Conservation (phyloP, 2,113 vertebrate species). For the Parotia lawesii region DNA sequence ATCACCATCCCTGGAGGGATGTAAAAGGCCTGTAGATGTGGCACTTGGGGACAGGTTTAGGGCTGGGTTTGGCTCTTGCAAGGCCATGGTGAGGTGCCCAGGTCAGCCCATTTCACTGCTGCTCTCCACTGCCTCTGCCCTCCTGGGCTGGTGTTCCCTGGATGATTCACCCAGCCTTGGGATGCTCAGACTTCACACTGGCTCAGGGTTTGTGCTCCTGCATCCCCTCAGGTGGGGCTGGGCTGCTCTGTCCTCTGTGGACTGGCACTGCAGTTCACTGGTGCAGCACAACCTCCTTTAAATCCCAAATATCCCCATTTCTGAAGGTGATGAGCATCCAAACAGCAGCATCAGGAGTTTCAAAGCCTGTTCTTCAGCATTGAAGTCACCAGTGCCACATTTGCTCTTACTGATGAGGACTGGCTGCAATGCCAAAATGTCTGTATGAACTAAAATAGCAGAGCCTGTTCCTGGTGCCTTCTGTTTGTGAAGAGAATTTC, state of each 20-base stretch:
- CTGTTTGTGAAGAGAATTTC: neutral
- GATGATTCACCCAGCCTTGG: neutral
- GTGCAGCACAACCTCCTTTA: neutral
- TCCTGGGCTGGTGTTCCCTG: neutral
- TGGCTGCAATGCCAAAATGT: neutral
- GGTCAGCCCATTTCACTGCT: neutral
- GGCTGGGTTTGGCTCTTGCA: neutral
- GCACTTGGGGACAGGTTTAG: neutral
- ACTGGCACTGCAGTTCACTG: neutral
- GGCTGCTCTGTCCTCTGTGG: neutral
- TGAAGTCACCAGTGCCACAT: neutral
- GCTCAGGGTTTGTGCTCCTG: neutral
- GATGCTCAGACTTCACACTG: neutral
- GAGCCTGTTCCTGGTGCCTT: neutral
- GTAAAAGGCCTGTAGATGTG: neutral
- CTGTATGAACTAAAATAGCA: neutral
- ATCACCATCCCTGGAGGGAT: neutral
- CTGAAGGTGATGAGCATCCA: fast-evolving
- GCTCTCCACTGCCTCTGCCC: neutral
- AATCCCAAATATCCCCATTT: neutral
- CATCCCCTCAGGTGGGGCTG: neutral
- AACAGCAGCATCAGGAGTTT: neutral
- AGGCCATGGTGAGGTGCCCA: neutral
- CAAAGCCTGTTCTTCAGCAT: neutral
- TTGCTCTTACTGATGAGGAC: neutral